Evolutionary conservation across 2,888 invertebrate species (phyloP).

Genomic region (Amiota mariae): DNA sequence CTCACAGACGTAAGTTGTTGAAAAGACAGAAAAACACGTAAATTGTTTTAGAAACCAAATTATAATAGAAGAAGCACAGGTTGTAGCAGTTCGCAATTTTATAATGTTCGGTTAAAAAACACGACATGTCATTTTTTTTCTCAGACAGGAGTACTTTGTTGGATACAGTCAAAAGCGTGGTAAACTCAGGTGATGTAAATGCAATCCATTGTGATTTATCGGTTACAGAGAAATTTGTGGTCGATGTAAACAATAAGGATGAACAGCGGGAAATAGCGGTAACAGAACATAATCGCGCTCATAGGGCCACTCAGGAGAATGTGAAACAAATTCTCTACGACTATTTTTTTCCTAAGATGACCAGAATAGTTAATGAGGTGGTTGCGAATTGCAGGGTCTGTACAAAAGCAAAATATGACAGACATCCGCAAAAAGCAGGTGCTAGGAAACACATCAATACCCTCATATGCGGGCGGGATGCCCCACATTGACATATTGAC

Average conservation of each 20-base stretch:
- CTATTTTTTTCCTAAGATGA: constrained; percentile 38
- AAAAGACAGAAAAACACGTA: constrained; percentile 31
- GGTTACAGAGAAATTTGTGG: not conserved
- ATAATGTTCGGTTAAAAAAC: constrained; percentile 28
- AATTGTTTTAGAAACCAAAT: constrained; percentile 35
- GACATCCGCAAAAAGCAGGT: constrained; percentile 20
- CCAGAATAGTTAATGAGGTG: constrained; percentile 24
- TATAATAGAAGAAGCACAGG: not conserved
- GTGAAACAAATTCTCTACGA: constrained; percentile 29
- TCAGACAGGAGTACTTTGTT: constrained; percentile 5
- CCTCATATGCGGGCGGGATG: too few relatives aligned
- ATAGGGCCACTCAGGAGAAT: constrained; percentile 37
- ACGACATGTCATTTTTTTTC: constrained; percentile 24
- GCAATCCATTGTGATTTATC: constrained; percentile 29
- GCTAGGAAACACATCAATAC: not conserved
- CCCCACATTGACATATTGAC: not conserved
- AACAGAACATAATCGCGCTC: constrained; percentile 34
- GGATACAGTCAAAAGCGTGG: constrained; percentile 7
- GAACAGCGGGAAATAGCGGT: constrained; percentile 33
- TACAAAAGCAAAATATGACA: constrained; percentile 31
- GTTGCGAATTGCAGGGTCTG: constrained; percentile 18
- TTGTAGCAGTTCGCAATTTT: constrained; percentile 1
- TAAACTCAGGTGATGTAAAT: constrained; percentile 26
- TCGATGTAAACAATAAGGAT: constrained; percentile 26
- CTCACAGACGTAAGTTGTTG: constrained; percentile 29